Conservation (phyloP, 2,888 invertebrate species). For the Hemicrepidius hirtus region DNA sequence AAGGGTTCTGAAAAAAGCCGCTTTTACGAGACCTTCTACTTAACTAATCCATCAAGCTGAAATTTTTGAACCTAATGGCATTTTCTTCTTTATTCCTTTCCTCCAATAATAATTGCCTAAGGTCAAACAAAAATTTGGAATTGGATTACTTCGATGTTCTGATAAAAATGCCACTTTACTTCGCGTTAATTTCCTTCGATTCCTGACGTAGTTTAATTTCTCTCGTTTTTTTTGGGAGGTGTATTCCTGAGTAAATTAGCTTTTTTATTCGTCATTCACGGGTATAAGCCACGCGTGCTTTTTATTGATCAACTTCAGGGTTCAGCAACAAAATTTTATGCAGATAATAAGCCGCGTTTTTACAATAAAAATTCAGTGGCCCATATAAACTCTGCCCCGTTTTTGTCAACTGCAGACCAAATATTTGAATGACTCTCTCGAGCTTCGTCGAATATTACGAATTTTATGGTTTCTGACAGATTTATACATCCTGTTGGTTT, state of each 20-base stretch:
- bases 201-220: no score
- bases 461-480: conserved; percentile 17
- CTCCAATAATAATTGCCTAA: not conserved
- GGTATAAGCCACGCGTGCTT: not conserved
- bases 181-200: not conserved
- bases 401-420: not conserved
- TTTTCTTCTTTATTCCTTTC: not conserved
- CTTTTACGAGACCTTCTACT: conserved; percentile 4
- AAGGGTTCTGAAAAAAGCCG: not conserved
- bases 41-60: conserved; percentile 6
- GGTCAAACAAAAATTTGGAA: not conserved
- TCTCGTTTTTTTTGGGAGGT: no score
- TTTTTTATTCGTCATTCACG: not conserved
- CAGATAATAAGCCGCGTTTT: not conserved
- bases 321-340: not conserved
- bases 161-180: not conserved
- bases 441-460: conserved; percentile 4
- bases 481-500: not conserved
- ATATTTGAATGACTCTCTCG: not conserved
- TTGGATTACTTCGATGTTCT: not conserved
- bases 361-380: not conserved
- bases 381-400: not conserved
- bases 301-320: conserved; percentile 1
- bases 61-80: not conserved
- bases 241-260: not conserved